Evolutionary conservation across 1,140 invertebrate genomes (phyloP).

Genomic region (Chrysoperla carnea): DNA sequence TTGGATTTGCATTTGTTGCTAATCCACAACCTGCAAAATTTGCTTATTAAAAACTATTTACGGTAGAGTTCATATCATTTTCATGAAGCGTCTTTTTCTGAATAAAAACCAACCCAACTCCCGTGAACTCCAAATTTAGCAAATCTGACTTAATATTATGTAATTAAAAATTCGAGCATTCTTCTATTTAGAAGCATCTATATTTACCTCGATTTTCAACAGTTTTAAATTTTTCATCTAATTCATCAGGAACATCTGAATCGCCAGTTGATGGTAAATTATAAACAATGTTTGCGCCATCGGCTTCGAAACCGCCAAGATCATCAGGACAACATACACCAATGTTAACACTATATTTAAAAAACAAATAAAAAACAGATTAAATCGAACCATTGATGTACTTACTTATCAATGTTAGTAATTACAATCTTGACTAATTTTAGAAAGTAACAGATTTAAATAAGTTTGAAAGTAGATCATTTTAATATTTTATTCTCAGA

Average conservation of each 20-base stretch:
- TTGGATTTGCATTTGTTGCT: constrained; percentile 40
- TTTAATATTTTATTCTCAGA: no score
- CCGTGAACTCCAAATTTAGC: not conserved
- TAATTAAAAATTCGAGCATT: no score
- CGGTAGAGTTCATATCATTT: no score
- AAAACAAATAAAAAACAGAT: no score
- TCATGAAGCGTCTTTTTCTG: not conserved
- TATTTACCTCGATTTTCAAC: constrained; percentile 1
- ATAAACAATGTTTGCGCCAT: constrained; percentile 11
- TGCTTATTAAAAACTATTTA: constrained; percentile 10
- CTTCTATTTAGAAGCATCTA: not conserved
- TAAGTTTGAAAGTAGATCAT: no score
- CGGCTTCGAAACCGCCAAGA: constrained; percentile 4
- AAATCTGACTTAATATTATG: not conserved
- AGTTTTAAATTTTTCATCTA: constrained; percentile 8
- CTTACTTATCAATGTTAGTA: no score
- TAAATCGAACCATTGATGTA: no score
- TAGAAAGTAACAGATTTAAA: no score
- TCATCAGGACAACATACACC: constrained; percentile 21
- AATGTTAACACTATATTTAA: constrained; percentile 6
- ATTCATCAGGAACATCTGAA: not conserved
- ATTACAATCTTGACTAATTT: no score
- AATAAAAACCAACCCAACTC: not conserved
- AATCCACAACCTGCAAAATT: constrained; percentile 42
- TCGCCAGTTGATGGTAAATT: constrained; percentile 1